Conservation (phyloP, 2,888 invertebrate genomes). For the Himalopsyche kuldschensis region DNA sequence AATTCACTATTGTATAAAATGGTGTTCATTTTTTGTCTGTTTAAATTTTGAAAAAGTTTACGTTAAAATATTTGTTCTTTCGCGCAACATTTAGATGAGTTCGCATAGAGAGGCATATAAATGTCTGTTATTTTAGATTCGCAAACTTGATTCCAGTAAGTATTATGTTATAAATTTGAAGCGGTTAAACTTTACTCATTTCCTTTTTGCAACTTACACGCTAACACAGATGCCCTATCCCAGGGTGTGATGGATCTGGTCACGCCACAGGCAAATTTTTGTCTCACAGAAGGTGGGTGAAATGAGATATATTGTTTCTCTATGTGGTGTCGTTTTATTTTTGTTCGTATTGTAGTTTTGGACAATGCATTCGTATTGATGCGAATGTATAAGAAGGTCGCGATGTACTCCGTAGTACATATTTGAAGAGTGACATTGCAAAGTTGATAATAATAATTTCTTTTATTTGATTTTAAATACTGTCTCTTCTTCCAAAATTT, state of each 20-base stretch:
- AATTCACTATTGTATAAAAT: too few relatives aligned
- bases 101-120: background rate
- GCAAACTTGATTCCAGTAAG: background rate
- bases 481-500: too few relatives aligned
- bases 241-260: slow-evolving; percentile 96
- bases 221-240: slow-evolving; percentile 85
- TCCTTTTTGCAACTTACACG: slow-evolving; percentile 55
- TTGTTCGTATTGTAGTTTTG: slow-evolving; percentile 28
- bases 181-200: slow-evolving; percentile 20
- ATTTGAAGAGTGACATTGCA: too few relatives aligned
- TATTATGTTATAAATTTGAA: slow-evolving; percentile 36
- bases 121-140: background rate
- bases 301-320: background rate
- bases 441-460: too few relatives aligned
- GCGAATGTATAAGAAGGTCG: background rate
- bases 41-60: too few relatives aligned
- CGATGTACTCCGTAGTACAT: too few relatives aligned
- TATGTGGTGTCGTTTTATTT: slow-evolving; percentile 41
- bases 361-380: background rate
- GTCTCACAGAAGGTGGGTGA: slow-evolving; percentile 89
- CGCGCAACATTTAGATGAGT: too few relatives aligned
- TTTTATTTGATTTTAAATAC: too few relatives aligned
- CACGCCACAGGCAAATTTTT: slow-evolving; percentile 98
- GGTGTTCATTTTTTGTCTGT: too few relatives aligned
- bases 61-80: too few relatives aligned